phyloP scores from a whole-genome alignment of 2,888 invertebrate genomes.

The Bellardia bayeri region DNA sequence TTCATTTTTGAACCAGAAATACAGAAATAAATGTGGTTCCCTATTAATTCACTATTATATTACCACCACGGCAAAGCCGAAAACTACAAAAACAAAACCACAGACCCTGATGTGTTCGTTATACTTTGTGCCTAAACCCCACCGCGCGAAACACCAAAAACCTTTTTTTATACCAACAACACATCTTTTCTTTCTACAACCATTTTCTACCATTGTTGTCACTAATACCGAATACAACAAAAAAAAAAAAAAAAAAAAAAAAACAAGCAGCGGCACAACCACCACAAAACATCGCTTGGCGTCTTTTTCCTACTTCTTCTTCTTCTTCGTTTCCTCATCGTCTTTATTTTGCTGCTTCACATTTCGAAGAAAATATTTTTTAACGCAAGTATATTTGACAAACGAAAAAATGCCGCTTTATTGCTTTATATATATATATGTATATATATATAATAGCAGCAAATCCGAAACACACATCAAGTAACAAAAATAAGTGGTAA shows the following conservation, averaged over 20 bases:
- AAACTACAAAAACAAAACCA: slow-evolving; percentile 42
- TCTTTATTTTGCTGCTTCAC: slow-evolving; percentile 8
- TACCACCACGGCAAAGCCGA: neutral
- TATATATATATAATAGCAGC: slow-evolving; percentile 51
- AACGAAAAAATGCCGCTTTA: slow-evolving; percentile 66
- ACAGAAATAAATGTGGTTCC: neutral
- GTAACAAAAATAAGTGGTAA: slow-evolving; percentile 35
- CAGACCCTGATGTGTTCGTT: neutral
- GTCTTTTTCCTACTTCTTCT: slow-evolving; percentile 47
- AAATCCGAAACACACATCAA: slow-evolving; percentile 42
- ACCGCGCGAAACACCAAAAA: slow-evolving; percentile 31
- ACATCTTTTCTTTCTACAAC: slow-evolving; percentile 15
- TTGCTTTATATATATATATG: slow-evolving; percentile 40
- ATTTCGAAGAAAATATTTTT: slow-evolving; percentile 64
- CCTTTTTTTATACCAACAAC: slow-evolving; percentile 5
- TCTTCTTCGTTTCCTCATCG: slow-evolving; percentile 8
- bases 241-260: no score
- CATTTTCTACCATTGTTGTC: slow-evolving; percentile 26
- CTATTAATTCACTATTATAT: neutral
- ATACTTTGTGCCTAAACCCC: neutral
- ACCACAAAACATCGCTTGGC: slow-evolving; percentile 52
- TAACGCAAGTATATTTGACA: slow-evolving; percentile 49
- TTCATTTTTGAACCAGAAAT: neutral
- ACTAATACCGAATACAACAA: neutral
- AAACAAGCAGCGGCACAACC: slow-evolving; percentile 16